These are phyloP conservation scores for Neoitamus cyanurus DNA, from an alignment of 2,888 invertebrate species.

Conservation along the genomic window DNA sequence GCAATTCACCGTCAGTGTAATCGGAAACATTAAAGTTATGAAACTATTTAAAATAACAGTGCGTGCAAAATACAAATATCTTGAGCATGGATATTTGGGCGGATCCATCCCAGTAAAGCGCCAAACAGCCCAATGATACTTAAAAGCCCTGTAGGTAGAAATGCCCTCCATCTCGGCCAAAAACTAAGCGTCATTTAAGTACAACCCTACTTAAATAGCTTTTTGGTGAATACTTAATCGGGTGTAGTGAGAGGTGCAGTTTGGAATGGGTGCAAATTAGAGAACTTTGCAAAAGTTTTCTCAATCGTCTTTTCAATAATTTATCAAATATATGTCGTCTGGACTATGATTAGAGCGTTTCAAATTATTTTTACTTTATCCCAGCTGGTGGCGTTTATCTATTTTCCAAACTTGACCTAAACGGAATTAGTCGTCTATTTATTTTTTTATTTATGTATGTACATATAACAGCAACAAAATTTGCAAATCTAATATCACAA, in stretches of 20 bases:
- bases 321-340: background rate
- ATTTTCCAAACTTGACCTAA: too few relatives aligned
- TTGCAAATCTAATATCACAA: too few relatives aligned
- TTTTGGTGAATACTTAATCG: background rate
- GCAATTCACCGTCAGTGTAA: slow-evolving; percentile 59
- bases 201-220: background rate
- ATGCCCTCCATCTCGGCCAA: background rate
- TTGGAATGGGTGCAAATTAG: background rate
- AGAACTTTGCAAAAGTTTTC: background rate
- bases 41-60: slow-evolving; percentile 56
- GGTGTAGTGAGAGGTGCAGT: too few relatives aligned
- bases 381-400: too few relatives aligned
- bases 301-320: background rate
- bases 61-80: slow-evolving; percentile 54
- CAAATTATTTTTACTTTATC: too few relatives aligned
- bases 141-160: slow-evolving; percentile 58
- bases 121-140: slow-evolving; percentile 62
- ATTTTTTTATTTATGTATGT: too few relatives aligned
- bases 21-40: slow-evolving; percentile 60
- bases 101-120: slow-evolving; percentile 58
- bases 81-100: slow-evolving; percentile 46
- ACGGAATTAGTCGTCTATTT: too few relatives aligned
- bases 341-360: too few relatives aligned
- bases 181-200: background rate
- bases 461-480: too few relatives aligned